Evolutionary conservation across 1,140 invertebrate species (phyloP).

Genomic region (Eumeta japonica): DNA sequence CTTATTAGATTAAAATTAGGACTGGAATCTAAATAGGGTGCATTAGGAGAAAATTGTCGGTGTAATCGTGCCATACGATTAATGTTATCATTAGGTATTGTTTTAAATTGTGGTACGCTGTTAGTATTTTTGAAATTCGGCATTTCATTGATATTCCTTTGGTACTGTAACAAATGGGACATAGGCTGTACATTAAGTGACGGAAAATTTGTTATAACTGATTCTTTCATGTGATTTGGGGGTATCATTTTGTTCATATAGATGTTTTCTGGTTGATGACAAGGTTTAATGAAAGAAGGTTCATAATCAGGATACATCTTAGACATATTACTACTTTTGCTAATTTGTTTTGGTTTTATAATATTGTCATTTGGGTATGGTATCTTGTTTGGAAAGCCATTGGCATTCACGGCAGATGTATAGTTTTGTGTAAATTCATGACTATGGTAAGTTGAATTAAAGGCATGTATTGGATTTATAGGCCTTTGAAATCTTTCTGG

Average conservation of each 20-base stretch:
- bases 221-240: too few species aligned
- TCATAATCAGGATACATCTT: conserved; percentile 44
- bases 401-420: too few species aligned
- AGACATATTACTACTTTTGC: conserved; percentile 25
- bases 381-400: too few species aligned
- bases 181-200: conserved; percentile 30
- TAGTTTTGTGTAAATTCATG: conserved; percentile 34
- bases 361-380: conserved; percentile 25
- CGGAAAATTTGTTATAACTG: too few species aligned
- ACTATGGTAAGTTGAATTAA: conserved; percentile 29
- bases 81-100: too few species aligned
- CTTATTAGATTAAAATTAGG: too few species aligned
- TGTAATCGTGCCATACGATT: conserved; percentile 32
- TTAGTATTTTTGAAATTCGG: too few species aligned
- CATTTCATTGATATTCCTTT: conserved; percentile 30
- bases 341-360: conserved; percentile 33
- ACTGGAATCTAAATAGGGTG: too few species aligned
- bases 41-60: conserved; percentile 46
- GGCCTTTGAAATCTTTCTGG: conserved; percentile 39
- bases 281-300: conserved; percentile 26
- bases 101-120: too few species aligned
- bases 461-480: conserved; percentile 25
- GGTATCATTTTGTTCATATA: too few species aligned
- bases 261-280: conserved; percentile 27
- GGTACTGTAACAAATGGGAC: conserved; percentile 25